A percentile compares a stretch with the other conserved stretches of the same genome.
Conservation (phyloP, 2,888 invertebrate species). For the Ochropacha duplaris region DNA sequence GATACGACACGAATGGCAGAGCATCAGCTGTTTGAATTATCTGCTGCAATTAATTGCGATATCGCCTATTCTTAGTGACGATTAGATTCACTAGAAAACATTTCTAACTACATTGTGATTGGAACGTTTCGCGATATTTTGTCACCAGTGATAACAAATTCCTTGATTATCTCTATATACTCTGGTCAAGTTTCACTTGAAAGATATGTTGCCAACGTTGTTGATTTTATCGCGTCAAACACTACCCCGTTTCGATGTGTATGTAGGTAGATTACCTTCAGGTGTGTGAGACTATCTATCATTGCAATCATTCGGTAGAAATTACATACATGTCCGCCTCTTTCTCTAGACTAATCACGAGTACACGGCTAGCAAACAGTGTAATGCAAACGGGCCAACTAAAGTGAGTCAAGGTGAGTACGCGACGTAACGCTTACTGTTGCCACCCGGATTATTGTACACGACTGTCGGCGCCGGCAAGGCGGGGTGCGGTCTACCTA, state of each 20-base stretch:
- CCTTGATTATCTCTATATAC: no score
- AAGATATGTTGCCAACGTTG: not conserved
- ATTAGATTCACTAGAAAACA: constrained; percentile 51
- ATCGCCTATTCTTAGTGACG: constrained; percentile 60
- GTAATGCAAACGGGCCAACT: constrained; percentile 69
- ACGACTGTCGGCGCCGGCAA: constrained; percentile 49
- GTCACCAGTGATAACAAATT: not conserved
- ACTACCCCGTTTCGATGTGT: not conserved
- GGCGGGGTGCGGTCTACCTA: constrained; percentile 58
- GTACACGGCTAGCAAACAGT: constrained; percentile 56
- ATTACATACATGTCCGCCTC: constrained; percentile 28
- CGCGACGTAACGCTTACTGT: constrained; percentile 64
- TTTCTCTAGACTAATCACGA: constrained; percentile 61
- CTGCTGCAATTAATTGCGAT: constrained; percentile 62
- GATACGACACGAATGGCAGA: constrained; percentile 62
- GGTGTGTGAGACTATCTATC: not conserved
- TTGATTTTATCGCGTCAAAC: not conserved
- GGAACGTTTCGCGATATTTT: no score
- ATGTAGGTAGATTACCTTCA: not conserved
- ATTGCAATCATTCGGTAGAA: not conserved
- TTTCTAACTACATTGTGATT: constrained; percentile 22
- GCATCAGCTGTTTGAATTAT: constrained; percentile 74
- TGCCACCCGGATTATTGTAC: constrained; percentile 72
- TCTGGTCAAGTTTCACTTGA: not conserved
- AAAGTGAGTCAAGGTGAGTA: constrained; percentile 79